Evolutionary conservation across 2,888 invertebrate species (phyloP), one percentile per base, ranked within the genome.

Genomic region (Dione juno): DNA sequence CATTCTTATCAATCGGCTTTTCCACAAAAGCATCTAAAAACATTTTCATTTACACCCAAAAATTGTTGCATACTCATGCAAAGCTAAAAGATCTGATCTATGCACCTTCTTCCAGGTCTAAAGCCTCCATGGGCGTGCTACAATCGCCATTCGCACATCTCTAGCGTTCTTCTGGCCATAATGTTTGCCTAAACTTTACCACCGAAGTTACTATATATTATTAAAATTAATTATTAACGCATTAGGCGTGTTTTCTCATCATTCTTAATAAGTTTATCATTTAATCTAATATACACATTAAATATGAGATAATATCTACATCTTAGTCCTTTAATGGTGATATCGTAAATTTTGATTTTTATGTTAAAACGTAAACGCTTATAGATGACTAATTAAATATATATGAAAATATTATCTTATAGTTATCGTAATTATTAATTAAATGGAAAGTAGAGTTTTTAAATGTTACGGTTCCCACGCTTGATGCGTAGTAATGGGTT

Each of bases 391-490:
- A 50, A 19, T 50, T 50, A 50, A 50, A 11, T n/a, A n/a, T n/a
- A n/a, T n/a, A n/a, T 50, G 19, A 50, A 50, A 19, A 50, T 35
- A n/a, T 54, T 35, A 54, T 54, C n/a, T 54, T 35, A 35, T 35
- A 35, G 35, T 54, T 54, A 54, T 54, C 53, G 28, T 35, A 54
- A 54, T 1, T 54, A 16, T 54, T 35, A 54, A 54, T 54, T 54
- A 54, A 37, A 37, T 37, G 11, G 37, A 16, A 5, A 16, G 35
- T n/a, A 54, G 3, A n/a, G 9, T 54, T 28, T 54, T 54, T 16
- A 37, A 35, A 54, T 37, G 35, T 54, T n/a, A 35, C 28, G 16
- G 37, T 54, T 54, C 54, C n/a, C 54, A 54, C 54, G 54, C 28
- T 54, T 16, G n/a, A 54, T 35, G 37, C 35, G 19, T 6, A 19